Conservation (phyloP, 30 jellyfish, hydroid and myxozoan genomes). For the Aurelia sp. region DNA sequence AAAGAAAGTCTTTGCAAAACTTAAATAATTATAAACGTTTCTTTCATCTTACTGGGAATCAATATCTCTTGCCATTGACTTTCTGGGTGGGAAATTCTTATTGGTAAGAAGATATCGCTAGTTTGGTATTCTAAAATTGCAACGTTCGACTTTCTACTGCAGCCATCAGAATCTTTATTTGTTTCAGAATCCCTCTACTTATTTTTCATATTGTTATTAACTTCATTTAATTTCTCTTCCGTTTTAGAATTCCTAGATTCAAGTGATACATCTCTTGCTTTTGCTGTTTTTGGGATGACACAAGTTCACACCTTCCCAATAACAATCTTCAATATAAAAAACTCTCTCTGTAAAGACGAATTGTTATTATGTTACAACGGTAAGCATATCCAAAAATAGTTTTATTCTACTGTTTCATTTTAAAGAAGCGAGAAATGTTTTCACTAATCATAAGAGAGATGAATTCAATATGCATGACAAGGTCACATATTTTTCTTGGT, state of each 20-base stretch:
- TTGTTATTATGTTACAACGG: slow-evolving; percentile 91
- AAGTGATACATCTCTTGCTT: slow-evolving; percentile 91
- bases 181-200: background rate
- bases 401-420: background rate
- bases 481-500: too few relatives aligned
- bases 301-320: slow-evolving; percentile 92
- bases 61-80: too few relatives aligned
- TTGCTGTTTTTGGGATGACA: slow-evolving; percentile 92
- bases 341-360: slow-evolving; percentile 71
- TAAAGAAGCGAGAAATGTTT: background rate
- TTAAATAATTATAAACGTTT: background rate
- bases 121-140: too few relatives aligned
- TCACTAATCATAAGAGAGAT: too few relatives aligned
- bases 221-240: background rate
- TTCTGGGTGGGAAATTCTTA: too few relatives aligned
- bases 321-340: slow-evolving; percentile 76
- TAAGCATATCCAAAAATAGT: background rate
- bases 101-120: too few relatives aligned
- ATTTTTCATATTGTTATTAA: background rate
- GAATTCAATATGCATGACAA: too few relatives aligned
- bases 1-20: too few relatives aligned
- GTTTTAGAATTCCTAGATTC: slow-evolving; percentile 90
- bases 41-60: too few relatives aligned
- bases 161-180: too few relatives aligned
- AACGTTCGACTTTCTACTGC: too few relatives aligned